Evolutionary conservation across 2,888 invertebrate genomes (phyloP).

Genomic region (Parnassius apollo): DNA sequence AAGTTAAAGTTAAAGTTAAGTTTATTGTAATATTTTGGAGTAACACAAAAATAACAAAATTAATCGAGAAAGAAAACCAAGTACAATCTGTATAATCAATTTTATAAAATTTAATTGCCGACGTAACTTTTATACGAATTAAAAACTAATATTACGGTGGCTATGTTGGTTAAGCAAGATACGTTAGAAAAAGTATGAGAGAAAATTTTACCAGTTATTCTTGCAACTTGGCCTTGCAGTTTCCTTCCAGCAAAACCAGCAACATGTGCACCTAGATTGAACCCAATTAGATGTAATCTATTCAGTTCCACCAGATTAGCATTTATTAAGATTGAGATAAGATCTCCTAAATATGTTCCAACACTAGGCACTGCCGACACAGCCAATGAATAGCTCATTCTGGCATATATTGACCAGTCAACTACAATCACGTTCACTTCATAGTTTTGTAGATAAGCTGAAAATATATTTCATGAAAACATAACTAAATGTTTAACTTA

Average conservation of each 20-base stretch:
- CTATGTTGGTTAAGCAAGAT: no score
- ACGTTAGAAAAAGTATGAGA: neutral
- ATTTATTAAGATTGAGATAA: conserved; percentile 35
- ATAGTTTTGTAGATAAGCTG: conserved; percentile 40
- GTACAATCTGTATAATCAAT: no score
- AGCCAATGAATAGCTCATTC: conserved; percentile 43
- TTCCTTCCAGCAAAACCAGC: conserved; percentile 49
- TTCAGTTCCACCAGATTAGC: conserved; percentile 27
- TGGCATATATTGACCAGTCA: conserved; percentile 51
- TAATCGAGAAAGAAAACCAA: no score
- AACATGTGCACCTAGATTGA: conserved; percentile 57
- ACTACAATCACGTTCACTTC: conserved; percentile 51
- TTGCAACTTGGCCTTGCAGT: conserved; percentile 38
- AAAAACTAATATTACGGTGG: no score
- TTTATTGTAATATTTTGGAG: no score
- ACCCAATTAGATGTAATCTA: conserved; percentile 52
- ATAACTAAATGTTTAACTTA: no score
- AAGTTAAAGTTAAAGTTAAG: neutral
- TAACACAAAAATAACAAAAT: no score
- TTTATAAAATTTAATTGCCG: no score
- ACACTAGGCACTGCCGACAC: conserved; percentile 42
- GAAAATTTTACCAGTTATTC: conserved; percentile 55
- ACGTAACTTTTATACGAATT: no score
- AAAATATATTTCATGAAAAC: conserved; percentile 16
- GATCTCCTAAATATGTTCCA: conserved; percentile 37